Evolutionary conservation across 2,113 vertebrate species (phyloP).

Genomic region (Coptodon bakossiorum): DNA sequence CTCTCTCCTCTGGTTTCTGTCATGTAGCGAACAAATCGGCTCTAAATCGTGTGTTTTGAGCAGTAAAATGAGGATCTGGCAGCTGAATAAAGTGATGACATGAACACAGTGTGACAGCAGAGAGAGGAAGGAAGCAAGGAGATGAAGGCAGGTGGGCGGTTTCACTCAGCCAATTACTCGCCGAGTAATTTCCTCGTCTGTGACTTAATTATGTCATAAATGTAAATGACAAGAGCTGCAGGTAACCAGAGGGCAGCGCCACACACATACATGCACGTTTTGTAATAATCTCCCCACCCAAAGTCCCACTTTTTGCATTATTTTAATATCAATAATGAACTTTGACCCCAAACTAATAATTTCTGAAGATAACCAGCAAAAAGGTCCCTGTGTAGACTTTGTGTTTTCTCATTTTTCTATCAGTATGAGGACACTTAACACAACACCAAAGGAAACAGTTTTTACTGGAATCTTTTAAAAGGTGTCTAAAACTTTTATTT

Average conservation of each 20-base stretch:
- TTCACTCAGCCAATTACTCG: constrained; percentile 26
- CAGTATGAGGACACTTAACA: background rate
- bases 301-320: background rate
- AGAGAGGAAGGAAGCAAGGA: constrained; percentile 8
- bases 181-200: constrained; percentile 42
- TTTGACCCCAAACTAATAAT: background rate
- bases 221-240: constrained; percentile 15
- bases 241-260: background rate
- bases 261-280: background rate
- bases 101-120: background rate
- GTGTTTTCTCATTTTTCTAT: background rate
- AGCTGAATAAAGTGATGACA: background rate
- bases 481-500: background rate
- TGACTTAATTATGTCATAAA: constrained; percentile 45
- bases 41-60: background rate
- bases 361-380: background rate
- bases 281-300: background rate
- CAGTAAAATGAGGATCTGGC: background rate
- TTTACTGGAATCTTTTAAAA: background rate
- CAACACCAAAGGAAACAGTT: background rate
- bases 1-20: background rate
- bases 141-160: constrained; percentile 18
- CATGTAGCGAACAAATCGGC: background rate
- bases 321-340: background rate
- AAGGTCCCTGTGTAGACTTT: background rate